Conservation (phyloP, 2,113 vertebrate species). For the Rattus rattus region DNA sequence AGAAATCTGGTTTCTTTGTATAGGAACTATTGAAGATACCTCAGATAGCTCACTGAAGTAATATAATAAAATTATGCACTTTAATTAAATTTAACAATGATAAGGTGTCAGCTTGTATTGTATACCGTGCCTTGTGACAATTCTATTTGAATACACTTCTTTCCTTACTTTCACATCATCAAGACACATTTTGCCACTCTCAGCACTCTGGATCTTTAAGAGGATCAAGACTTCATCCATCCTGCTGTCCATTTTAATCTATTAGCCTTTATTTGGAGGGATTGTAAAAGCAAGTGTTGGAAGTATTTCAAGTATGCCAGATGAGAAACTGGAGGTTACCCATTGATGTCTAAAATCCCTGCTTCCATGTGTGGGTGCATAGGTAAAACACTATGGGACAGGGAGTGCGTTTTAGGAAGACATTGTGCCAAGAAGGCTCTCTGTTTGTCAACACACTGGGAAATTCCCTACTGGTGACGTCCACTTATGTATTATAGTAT, state of each 20-base stretch:
- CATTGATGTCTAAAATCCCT: background rate
- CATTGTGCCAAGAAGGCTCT: background rate
- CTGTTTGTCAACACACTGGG: background rate
- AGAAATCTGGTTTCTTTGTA: background rate
- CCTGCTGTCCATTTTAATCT: background rate
- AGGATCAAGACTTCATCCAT: background rate
- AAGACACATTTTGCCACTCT: background rate
- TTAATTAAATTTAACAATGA: background rate
- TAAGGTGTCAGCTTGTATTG: too few relatives aligned
- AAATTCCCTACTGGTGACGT: background rate
- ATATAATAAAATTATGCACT: background rate
- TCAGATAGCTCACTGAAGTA: background rate
- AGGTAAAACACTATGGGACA: background rate
- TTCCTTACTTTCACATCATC: background rate
- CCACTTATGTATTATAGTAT: background rate
- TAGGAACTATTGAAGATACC: background rate
- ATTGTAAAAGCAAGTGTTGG: background rate
- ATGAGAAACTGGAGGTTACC: background rate
- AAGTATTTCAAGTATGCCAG: background rate
- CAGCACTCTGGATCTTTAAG: background rate
- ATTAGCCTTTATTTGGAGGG: background rate
- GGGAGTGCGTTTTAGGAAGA: background rate
- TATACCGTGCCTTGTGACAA: background rate
- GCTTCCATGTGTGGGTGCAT: background rate
- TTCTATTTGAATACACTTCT: background rate